phyloP scores from a whole-genome alignment of 92 coral and sea anemone species.

The Nematostella vectensis region DNA sequence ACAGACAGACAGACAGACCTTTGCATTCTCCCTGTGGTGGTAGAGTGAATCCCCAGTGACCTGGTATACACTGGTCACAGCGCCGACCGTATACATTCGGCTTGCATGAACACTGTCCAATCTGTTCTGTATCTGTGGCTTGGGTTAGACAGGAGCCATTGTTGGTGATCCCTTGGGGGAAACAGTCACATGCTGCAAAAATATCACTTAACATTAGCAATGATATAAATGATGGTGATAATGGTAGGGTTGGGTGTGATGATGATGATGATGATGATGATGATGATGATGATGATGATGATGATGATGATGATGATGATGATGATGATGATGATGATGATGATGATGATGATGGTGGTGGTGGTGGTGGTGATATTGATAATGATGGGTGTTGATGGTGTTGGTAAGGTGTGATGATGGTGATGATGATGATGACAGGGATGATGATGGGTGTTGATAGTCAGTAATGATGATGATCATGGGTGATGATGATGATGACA shows the following conservation, averaged over 20 bases:
- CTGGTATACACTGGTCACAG: constrained; percentile 72
- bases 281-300: constrained; percentile 3
- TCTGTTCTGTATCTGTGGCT: constrained; percentile 33
- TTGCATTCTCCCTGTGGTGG: constrained; percentile 66
- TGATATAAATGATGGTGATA: constrained; percentile 2
- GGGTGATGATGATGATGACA: too few species aligned
- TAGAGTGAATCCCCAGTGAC: constrained; percentile 77
- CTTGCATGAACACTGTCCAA: constrained; percentile 79
- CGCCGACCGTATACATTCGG: constrained; percentile 71
- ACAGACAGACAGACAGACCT: too few species aligned
- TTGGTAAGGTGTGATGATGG: too few species aligned
- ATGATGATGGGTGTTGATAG: too few species aligned
- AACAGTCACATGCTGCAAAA: constrained; percentile 72
- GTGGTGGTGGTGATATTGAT: neutral
- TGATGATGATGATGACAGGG: too few species aligned
- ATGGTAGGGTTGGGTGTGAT: neutral
- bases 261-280: neutral
- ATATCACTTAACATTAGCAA: too few species aligned
- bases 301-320: neutral
- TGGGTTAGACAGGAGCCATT: constrained; percentile 52
- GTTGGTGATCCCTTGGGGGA: constrained; percentile 64
- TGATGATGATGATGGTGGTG: neutral
- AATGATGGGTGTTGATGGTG: neutral
- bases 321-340: neutral
- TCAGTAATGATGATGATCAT: too few species aligned